A percentile compares a stretch with the other conserved stretches of the same genome.
phyloP scores from a whole-genome alignment of 2,797 vertebrate genomes.

The Hozukius guyotensis region DNA sequence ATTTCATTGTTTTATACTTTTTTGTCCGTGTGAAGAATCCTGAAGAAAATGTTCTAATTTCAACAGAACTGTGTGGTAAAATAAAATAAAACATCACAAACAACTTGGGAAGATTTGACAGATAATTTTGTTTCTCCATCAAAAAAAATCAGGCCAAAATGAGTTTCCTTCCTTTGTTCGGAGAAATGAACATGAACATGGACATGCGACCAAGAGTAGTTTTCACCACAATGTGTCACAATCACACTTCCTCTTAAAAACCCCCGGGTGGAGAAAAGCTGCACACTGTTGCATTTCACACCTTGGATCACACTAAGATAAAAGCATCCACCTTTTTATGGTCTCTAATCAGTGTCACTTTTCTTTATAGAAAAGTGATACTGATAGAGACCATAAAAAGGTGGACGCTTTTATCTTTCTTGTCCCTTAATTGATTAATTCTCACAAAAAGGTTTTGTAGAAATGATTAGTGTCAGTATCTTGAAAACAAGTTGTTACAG shows the following conservation, averaged over 20 bases:
- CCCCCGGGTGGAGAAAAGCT: rapidly evolving
- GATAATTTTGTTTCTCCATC: not conserved
- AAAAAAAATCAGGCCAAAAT: not conserved
- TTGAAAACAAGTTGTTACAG: not conserved
- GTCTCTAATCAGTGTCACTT: too few species aligned
- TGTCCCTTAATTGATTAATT: not conserved
- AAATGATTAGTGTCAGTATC: not conserved
- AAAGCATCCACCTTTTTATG: too few species aligned
- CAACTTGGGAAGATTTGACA: not conserved
- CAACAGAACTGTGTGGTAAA: not conserved
- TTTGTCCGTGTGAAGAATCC: not conserved
- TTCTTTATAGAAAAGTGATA: not conserved
- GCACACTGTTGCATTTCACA: constrained; percentile 16
- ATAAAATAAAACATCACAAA: not conserved
- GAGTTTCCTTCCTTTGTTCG: constrained; percentile 9
- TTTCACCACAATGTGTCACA: constrained; percentile 25
- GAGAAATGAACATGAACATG: not conserved
- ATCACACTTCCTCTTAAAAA: constrained; percentile 20
- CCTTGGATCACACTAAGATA: not conserved
- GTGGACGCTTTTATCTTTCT: too few species aligned
- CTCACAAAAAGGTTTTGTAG: not conserved
- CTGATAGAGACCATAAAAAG: not conserved
- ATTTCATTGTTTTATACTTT: not conserved
- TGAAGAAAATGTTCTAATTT: too few species aligned
- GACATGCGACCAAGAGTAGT: not conserved